Conservation (phyloP, 2,797 vertebrate genomes). For the Macroramphosus scolopax region DNA sequence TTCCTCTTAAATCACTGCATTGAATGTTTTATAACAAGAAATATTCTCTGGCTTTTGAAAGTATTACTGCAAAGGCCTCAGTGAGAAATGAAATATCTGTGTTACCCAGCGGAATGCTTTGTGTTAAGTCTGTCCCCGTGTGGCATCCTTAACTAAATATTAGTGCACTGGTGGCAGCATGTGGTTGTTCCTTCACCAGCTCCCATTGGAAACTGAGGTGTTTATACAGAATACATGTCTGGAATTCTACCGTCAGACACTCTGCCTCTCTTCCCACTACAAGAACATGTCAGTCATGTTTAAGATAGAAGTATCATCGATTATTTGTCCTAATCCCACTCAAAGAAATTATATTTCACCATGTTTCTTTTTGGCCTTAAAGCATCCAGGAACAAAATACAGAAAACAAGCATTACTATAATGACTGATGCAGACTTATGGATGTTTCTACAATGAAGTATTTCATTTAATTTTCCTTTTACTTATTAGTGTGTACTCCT, state of each 20-base stretch:
- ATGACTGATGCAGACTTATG: too few relatives aligned
- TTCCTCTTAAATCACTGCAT: neutral
- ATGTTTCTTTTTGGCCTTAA: constrained; percentile 60
- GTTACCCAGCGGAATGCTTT: constrained; percentile 41
- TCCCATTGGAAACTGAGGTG: constrained; percentile 43
- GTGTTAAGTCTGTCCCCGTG: constrained; percentile 44
- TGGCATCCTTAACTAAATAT: constrained; percentile 58
- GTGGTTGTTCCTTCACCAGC: constrained; percentile 59
- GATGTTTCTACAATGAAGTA: too few relatives aligned
- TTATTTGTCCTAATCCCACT: constrained; percentile 51
- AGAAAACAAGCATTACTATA: too few relatives aligned
- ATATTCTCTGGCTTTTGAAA: constrained; percentile 19
- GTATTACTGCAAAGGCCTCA: constrained; percentile 13
- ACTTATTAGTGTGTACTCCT: neutral
- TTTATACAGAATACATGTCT: constrained; percentile 49
- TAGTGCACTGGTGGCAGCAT: constrained; percentile 54
- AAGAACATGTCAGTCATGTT: constrained; percentile 58
- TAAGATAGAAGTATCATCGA: constrained; percentile 58
- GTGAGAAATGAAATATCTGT: constrained; percentile 17
- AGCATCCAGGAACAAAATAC: constrained; percentile 50
- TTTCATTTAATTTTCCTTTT: too few relatives aligned
- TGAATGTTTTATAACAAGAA: constrained; percentile 6
- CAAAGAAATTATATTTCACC: constrained; percentile 59
- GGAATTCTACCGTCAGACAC: constrained; percentile 36
- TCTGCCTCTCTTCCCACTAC: constrained; percentile 34